These are phyloP conservation scores for Laterallus jamaicensis DNA, from an alignment of 2,113 vertebrate species.

Conservation along the genomic window DNA sequence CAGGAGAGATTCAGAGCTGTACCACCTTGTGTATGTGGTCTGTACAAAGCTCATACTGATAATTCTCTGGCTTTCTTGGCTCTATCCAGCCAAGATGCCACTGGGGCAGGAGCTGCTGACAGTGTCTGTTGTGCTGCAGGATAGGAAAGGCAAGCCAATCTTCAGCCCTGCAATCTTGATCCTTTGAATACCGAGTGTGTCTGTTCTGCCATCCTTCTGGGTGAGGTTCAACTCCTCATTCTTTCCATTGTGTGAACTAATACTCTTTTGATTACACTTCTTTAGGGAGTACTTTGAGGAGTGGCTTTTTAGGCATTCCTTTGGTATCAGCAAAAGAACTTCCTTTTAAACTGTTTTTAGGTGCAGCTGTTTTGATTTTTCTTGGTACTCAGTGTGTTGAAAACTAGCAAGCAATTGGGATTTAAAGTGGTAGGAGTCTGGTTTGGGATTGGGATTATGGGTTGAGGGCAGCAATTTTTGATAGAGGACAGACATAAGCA, in stretches of 20 bases:
- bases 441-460: not conserved
- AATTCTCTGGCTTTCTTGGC: not conserved
- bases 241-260: conserved; percentile 52
- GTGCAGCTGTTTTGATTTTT: not conserved
- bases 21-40: fast-evolving
- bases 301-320: conserved; percentile 53
- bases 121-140: not conserved
- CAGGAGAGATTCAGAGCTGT: not conserved
- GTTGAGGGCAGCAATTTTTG: not conserved
- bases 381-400: not conserved
- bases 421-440: not conserved
- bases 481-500: not conserved
- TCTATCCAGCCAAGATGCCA: not conserved
- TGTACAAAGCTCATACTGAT: not conserved
- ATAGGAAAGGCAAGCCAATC: not conserved
- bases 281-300: conserved; percentile 41
- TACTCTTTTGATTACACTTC: not conserved
- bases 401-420: not conserved
- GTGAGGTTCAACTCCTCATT: conserved; percentile 52
- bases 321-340: conserved; percentile 20
- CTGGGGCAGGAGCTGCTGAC: not conserved
- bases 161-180: not conserved
- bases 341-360: not conserved
- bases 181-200: not conserved
- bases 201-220: conserved; percentile 30